These are phyloP conservation scores for Bruchidius siliquastri DNA, from an alignment of 2,888 invertebrate genomes.

Conservation along the genomic window DNA sequence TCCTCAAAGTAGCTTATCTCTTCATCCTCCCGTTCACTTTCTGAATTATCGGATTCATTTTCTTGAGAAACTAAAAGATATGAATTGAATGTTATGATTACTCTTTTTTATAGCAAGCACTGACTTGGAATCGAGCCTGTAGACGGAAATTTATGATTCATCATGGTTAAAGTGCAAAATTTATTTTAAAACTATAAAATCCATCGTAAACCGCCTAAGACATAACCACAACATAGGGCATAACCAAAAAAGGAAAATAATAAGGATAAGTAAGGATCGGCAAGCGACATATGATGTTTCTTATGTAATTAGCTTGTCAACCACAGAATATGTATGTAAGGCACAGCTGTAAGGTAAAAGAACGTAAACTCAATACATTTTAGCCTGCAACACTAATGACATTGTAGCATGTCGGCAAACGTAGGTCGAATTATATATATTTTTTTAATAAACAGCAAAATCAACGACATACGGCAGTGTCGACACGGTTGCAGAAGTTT, in stretches of 20 bases:
- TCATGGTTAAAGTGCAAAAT: background rate
- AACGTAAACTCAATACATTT: too few species aligned
- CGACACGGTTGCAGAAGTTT: too few species aligned
- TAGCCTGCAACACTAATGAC: too few species aligned
- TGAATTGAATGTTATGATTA: background rate
- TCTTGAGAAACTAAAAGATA: background rate
- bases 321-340: too few species aligned
- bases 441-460: too few species aligned
- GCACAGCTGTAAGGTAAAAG: too few species aligned
- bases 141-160: background rate
- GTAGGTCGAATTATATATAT: too few species aligned
- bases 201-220: background rate
- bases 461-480: too few species aligned
- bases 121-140: background rate
- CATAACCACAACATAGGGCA: background rate
- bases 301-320: too few species aligned
- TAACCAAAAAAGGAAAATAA: background rate
- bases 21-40: conserved; percentile 16
- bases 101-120: background rate
- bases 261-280: too few species aligned
- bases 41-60: conserved; percentile 1
- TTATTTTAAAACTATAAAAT: background rate
- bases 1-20: conserved; percentile 23
- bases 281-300: too few species aligned
- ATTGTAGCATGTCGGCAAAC: too few species aligned